phyloP scores from a whole-genome alignment of 2,888 invertebrate species.

The Nesidiocoris tenuis region DNA sequence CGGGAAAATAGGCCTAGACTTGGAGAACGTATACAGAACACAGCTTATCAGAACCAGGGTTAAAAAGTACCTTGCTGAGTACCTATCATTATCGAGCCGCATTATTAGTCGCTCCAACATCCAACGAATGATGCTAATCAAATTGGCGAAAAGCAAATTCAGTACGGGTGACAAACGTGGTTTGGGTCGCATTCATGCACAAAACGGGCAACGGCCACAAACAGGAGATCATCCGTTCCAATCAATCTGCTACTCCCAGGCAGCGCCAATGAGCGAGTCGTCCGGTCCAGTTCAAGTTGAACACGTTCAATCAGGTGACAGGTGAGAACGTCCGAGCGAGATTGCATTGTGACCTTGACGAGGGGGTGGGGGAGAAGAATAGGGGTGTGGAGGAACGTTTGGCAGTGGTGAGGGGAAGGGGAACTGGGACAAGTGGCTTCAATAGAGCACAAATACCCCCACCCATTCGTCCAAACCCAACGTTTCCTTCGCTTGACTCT shows the following conservation, averaged over 20 bases:
- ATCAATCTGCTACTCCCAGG: neutral
- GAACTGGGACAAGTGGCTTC: neutral
- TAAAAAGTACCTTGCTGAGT: too few relatives aligned
- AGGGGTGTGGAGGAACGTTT: neutral
- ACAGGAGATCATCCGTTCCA: neutral
- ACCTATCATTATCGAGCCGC: too few relatives aligned
- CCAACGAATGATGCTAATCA: neutral
- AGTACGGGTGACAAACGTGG: neutral
- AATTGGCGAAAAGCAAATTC: neutral
- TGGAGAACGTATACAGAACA: too few relatives aligned
- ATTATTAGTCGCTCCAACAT: too few relatives aligned
- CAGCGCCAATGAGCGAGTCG: neutral
- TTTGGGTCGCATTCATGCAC: too few relatives aligned
- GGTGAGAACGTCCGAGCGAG: neutral
- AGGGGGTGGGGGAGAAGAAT: neutral
- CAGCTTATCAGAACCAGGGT: too few relatives aligned
- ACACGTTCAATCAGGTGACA: neutral
- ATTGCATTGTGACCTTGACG: neutral
- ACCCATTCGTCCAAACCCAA: neutral
- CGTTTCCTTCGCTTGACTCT: neutral
- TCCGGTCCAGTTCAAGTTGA: neutral
- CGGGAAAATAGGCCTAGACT: too few relatives aligned
- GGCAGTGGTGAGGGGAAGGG: neutral
- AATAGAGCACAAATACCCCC: neutral
- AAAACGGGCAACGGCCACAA: too few relatives aligned